phyloP scores from a whole-genome alignment of 2,797 vertebrate species.

The Clangula hyemalis region DNA sequence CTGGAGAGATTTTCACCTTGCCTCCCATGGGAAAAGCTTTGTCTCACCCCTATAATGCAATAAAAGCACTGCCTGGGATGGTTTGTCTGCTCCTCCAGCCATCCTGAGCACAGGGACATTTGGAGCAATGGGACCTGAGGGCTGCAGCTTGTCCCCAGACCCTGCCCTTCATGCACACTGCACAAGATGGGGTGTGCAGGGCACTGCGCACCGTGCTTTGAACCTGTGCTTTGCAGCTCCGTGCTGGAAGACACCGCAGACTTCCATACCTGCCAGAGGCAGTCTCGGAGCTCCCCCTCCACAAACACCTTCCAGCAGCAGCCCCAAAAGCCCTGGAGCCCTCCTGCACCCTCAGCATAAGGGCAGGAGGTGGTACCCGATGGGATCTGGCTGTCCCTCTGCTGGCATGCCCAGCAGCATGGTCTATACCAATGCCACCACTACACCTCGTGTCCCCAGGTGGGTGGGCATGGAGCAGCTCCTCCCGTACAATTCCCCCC shows the following conservation, averaged over 20 bases:
- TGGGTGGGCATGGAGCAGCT: neutral
- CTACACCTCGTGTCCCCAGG: neutral
- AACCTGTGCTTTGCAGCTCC: neutral
- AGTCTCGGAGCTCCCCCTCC: neutral
- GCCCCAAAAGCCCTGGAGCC: neutral
- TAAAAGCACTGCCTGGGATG: neutral
- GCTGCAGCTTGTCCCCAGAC: neutral
- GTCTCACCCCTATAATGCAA: neutral
- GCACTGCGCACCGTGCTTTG: too few species aligned
- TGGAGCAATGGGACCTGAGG: neutral
- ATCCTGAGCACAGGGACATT: fast-evolving
- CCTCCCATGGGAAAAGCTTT: neutral
- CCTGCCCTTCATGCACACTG: too few species aligned
- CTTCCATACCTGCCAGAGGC: neutral
- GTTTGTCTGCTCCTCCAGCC: neutral
- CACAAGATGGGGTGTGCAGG: neutral
- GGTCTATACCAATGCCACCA: neutral
- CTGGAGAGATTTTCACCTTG: neutral
- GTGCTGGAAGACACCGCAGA: neutral
- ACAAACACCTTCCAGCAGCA: neutral
- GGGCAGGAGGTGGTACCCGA: too few species aligned
- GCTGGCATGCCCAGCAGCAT: neutral
- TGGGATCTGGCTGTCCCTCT: neutral
- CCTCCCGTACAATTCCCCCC: neutral
- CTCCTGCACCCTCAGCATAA: neutral